Percentiles rank a stretch among this genome's conserved stretches.
These are phyloP conservation scores for Rapana venosa DNA, from an alignment of 2,888 invertebrate species.

Conservation along the genomic window DNA sequence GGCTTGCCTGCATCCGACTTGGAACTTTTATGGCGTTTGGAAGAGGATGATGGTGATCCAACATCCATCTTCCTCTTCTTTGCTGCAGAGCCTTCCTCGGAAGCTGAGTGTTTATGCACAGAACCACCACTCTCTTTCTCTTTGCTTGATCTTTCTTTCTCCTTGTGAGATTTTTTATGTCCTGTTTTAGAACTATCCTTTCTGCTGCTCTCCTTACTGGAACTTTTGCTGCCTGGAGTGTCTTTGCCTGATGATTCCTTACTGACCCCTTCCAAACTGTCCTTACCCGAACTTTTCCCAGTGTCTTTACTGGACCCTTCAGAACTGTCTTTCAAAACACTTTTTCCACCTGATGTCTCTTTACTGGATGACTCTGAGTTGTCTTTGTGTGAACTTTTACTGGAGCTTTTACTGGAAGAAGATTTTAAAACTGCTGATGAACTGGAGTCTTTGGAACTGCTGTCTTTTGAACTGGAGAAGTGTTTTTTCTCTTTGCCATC, in stretches of 20 bases:
- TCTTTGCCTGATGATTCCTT: background rate
- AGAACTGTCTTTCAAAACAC: background rate
- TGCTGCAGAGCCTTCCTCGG: background rate
- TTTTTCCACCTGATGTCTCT: background rate
- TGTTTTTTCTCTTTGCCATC: background rate
- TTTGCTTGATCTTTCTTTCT: constrained; percentile 41
- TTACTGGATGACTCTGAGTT: constrained; percentile 17
- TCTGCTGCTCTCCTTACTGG: constrained; percentile 10
- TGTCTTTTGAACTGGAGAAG: constrained; percentile 18
- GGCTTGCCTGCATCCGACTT: constrained; percentile 40
- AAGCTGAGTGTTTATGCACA: background rate
- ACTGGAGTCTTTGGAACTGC: constrained; percentile 37
- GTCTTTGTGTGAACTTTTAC: constrained; percentile 12
- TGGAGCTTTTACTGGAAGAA: constrained; percentile 25
- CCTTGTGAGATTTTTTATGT: constrained; percentile 37
- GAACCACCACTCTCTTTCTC: constrained; percentile 17
- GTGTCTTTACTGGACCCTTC: background rate
- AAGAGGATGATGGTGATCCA: background rate
- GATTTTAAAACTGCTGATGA: constrained; percentile 27
- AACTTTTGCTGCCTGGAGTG: background rate
- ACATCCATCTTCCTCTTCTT: constrained; percentile 17
- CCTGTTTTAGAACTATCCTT: constrained; percentile 24
- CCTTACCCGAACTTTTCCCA: background rate
- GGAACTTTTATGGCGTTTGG: constrained; percentile 41
- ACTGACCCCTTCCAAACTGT: background rate